Evolutionary conservation across 2,888 invertebrate genomes (phyloP).

Genomic region (Drosophila greeni): DNA sequence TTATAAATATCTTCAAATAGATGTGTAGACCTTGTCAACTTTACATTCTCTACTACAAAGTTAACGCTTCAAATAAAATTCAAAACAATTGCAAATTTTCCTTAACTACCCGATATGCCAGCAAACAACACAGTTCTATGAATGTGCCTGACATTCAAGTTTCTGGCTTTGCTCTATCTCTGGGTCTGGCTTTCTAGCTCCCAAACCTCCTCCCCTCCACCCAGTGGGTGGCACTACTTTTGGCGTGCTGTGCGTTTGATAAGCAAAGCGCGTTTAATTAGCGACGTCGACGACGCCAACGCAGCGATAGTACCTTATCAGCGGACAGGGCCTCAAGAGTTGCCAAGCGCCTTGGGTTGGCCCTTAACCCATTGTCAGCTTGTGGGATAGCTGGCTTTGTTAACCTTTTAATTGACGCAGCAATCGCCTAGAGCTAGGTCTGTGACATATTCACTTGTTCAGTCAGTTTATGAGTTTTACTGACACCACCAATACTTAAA

Average conservation of each 20-base stretch:
- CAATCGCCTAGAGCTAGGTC: not conserved
- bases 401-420: not conserved
- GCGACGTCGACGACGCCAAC: constrained; percentile 42
- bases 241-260: constrained; percentile 60
- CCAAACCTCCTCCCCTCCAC: not conserved
- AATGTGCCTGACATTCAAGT: constrained; percentile 19
- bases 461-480: too few relatives aligned
- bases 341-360: constrained; percentile 36
- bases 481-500: too few relatives aligned
- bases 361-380: constrained; percentile 18
- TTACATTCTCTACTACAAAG: too few relatives aligned
- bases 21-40: not conserved
- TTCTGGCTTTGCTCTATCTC: not conserved
- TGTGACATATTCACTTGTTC: not conserved
- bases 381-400: not conserved
- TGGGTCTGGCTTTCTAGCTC: not conserved
- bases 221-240: constrained; percentile 44
- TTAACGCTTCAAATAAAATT: too few relatives aligned
- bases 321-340: constrained; percentile 44
- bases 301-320: constrained; percentile 35
- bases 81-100: not conserved
- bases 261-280: constrained; percentile 70
- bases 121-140: constrained; percentile 5
- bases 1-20: too few relatives aligned
- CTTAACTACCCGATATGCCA: not conserved